Base-by-base conservation (phyloP, 2,113 vertebrate species). In the Podiceps cristatus region DNA sequence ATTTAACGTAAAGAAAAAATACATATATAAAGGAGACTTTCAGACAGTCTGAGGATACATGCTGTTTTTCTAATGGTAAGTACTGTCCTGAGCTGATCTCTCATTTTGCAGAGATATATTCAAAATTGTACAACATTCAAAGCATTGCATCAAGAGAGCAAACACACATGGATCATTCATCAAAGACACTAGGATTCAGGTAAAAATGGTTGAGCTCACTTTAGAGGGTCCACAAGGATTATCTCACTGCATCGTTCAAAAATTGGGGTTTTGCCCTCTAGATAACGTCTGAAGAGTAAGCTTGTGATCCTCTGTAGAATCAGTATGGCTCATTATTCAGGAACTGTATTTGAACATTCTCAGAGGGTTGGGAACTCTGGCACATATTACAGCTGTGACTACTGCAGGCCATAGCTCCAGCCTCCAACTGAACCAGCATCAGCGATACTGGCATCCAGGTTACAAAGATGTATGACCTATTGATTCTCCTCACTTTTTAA, bases 1-100 rank as follows among this genome's bases (percentile, higher is more conserved):
- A 25, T 82, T 88, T 82, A 95, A 90, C 59, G 14, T 53, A 88
- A 93, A 74, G 50, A 58, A 78, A 90, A 94, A 72, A 50, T 75
- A 80, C 10, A 11, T 80, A 55, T 60, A 60, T 62, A 94, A 89
- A 73, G 42, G 47, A 94, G 55, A 62, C 31, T 84, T 93, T 52
- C 60, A 78, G 40, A 52, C 20, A 75, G 44, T 37, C 24, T 86
- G 68, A 91, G 37, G 58, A 49, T 74, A 64, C 20, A 18, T 84
- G 42, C 33, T 94, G 29, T 3, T 87, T 94, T 90, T 81, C 24
- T 89, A 58, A 78, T 60, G 31, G 15, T 88, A 80, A 83, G 31
- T 67, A 29, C 31, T 47, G 45, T 95, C 50, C 71, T 86, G 35
- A 45, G 42, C 71, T 82, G 50, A 80, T 76, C n/a, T 94, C 58